phyloP scores from a whole-genome alignment of 1,140 invertebrate genomes.

The Capitella teleta region DNA sequence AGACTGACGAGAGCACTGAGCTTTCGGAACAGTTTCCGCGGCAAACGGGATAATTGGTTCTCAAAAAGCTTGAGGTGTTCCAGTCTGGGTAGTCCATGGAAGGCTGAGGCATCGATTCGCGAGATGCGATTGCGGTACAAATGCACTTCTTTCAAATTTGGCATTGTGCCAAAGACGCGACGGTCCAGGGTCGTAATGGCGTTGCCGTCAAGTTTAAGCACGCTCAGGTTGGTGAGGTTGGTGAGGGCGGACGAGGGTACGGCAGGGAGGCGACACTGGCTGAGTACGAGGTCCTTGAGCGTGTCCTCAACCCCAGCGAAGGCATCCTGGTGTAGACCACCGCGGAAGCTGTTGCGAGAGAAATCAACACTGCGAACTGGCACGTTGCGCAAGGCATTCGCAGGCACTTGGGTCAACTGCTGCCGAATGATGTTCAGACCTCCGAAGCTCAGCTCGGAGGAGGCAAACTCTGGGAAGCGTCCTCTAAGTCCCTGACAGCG shows the following conservation, averaged over 20 bases:
- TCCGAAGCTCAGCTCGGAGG: too few relatives aligned
- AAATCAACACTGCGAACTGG: too few relatives aligned
- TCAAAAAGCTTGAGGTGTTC: neutral
- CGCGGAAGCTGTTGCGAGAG: too few relatives aligned
- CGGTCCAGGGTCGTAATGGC: neutral
- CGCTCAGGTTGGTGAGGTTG: neutral
- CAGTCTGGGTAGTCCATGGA: neutral
- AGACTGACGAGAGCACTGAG: neutral
- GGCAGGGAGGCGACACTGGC: neutral
- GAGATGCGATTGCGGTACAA: neutral
- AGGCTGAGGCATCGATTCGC: neutral
- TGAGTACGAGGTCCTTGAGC: neutral
- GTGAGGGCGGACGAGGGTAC: neutral
- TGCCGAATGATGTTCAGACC: too few relatives aligned
- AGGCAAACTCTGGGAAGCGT: too few relatives aligned
- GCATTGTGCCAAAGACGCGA: neutral
- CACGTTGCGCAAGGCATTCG: too few relatives aligned
- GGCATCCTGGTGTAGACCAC: neutral
- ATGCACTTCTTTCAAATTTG: neutral
- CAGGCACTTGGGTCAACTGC: too few relatives aligned
- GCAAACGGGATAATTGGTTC: neutral
- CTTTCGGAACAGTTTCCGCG: neutral
- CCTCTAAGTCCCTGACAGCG: too few relatives aligned
- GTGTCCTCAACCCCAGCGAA: neutral
- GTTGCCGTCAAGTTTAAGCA: conserved; percentile 4